Base-by-base conservation (phyloP, 2,888 invertebrate genomes). In the Sepiola atlantica region DNA sequence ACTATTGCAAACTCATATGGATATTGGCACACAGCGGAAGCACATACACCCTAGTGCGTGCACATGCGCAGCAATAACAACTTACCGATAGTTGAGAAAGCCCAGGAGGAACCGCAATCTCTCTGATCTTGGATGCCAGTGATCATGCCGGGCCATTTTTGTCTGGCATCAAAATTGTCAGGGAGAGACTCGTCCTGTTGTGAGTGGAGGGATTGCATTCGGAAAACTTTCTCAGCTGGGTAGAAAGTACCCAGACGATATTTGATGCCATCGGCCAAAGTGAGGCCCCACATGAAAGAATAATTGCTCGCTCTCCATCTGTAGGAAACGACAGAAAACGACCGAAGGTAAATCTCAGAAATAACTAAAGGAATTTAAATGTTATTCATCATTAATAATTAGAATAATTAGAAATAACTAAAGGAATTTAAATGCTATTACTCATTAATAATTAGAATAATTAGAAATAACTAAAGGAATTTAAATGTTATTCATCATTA, bases 91-190 rank as follows among this genome's bases (percentile, higher is more conserved):
- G 99, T 98, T 0, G 99, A 98, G 55, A 99, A 98, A 0, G 99
- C 99, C 99, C 99, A 99, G 4, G 99, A 99, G 0, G 99, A 98
- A 0, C 98, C 99, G 97, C 99, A 98, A 98, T 98, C 98, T 35
- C 98, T 98, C 96, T 98, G 98, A 95, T 98, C 98, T 90, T 97
- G 96, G n/a, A 98, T 97, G 0, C 98, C 98, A 0, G 98, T 98
- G 94, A 99, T 98, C 96, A 98, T 98, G 2, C 98, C 97, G 0
- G 98, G 98, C 99, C 99, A 99, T 94, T 98, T 98, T 0, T 97
- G 97, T 28, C 98, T 97, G 0, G 99, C 98, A 97, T 99, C 99
- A 97, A 99, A 99, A 91, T 98, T 96, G 28, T 97, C 97, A 0
- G 99, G 99, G 21, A 97, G 95, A 14, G 95, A 94, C 14, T 95